Percentiles rank a stretch among this genome's conserved stretches.
Conservation (phyloP, 2,888 invertebrate genomes). For the Habrosyne pyritoides region DNA sequence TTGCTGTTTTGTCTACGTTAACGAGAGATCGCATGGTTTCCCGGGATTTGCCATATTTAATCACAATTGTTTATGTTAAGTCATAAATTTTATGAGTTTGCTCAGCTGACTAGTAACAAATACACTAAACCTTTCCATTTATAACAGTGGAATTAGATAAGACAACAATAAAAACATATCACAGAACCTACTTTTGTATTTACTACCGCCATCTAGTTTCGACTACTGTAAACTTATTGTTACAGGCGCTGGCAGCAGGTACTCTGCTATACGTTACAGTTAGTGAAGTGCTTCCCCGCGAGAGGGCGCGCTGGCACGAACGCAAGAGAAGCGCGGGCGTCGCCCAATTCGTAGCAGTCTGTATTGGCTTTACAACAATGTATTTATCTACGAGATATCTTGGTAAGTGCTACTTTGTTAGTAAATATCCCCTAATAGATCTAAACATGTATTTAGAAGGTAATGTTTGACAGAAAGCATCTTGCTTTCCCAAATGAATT, state of each 20-base stretch:
- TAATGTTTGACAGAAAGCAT: neutral
- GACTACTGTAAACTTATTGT: conserved; percentile 8
- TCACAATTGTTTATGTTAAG: too few relatives aligned
- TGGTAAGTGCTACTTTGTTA: conserved; percentile 55
- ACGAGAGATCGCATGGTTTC: too few relatives aligned
- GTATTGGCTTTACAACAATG: conserved; percentile 85
- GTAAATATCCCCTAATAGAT: conserved; percentile 1
- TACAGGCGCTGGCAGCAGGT: conserved; percentile 88
- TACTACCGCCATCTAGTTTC: conserved; percentile 23
- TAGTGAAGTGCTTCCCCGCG: conserved; percentile 90
- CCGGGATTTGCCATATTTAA: too few relatives aligned
- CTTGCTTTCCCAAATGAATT: neutral
- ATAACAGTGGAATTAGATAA: too few relatives aligned
- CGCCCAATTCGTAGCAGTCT: conserved; percentile 84
- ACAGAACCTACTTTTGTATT: neutral
- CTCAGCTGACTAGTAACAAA: too few relatives aligned
- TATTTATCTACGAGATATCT: conserved; percentile 85
- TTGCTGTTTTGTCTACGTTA: too few relatives aligned
- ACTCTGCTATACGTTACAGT: conserved; percentile 90
- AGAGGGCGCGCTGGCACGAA: conserved; percentile 89
- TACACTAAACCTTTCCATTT: too few relatives aligned
- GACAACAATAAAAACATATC: neutral
- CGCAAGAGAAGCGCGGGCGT: conserved; percentile 83
- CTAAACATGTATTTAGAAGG: neutral
- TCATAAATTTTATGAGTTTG: too few relatives aligned